Evolutionary conservation across 2,113 vertebrate genomes (phyloP).

Genomic region (Chaetura pelagica): DNA sequence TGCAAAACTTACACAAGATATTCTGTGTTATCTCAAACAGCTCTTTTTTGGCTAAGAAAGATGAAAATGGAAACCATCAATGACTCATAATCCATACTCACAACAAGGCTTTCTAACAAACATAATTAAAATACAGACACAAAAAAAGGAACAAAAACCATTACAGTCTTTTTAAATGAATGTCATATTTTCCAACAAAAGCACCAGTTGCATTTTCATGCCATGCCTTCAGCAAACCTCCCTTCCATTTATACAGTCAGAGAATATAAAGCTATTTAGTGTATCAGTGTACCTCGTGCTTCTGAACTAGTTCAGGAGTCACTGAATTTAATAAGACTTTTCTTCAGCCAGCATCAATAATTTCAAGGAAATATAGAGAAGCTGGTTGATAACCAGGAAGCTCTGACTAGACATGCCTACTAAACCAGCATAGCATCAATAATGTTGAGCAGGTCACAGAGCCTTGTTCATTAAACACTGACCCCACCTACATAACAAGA

Average conservation of each 20-base stretch:
- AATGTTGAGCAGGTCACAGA: background rate
- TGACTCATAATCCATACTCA: background rate
- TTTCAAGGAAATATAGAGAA: background rate
- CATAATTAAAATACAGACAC: background rate
- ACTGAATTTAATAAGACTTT: background rate
- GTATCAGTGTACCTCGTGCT: background rate
- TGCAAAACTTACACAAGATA: conserved; percentile 14
- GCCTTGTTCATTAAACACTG: background rate
- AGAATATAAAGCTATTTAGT: background rate
- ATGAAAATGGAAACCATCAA: background rate
- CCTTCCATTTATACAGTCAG: background rate
- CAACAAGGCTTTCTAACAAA: background rate
- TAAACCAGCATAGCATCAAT: background rate
- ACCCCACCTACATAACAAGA: background rate
- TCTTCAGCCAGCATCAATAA: background rate
- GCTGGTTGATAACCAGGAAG: background rate
- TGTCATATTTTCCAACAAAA: background rate
- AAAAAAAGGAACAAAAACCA: background rate
- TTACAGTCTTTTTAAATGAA: background rate
- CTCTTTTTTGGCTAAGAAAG: conserved; percentile 14
- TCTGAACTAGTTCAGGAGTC: background rate
- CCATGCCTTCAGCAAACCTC: background rate
- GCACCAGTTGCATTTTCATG: background rate
- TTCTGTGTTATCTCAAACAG: background rate
- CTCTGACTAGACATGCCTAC: background rate